Evolutionary conservation across 2,113 vertebrate species (phyloP).

Genomic region (Cephalopterus ornatus): DNA sequence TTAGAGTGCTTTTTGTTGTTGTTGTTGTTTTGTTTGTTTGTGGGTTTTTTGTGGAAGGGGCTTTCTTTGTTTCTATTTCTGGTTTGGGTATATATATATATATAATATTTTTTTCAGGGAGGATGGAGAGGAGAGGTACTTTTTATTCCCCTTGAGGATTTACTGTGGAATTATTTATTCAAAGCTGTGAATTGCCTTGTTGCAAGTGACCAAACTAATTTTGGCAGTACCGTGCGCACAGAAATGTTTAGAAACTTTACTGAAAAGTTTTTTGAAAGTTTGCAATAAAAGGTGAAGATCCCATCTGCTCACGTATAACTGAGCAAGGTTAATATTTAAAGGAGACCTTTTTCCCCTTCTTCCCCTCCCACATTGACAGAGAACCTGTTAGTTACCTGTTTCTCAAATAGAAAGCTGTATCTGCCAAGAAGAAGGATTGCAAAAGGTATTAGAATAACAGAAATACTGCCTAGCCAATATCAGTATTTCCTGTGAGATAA

Average conservation of each 20-base stretch:
- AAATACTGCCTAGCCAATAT: not conserved
- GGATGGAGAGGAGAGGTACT: not conserved
- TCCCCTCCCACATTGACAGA: not conserved
- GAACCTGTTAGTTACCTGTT: not conserved
- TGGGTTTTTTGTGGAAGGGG: accelerated
- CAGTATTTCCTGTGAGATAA: not conserved
- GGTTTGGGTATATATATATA: not conserved
- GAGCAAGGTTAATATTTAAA: not conserved
- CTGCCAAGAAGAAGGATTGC: not conserved
- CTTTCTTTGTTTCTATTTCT: not conserved
- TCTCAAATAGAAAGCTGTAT: not conserved
- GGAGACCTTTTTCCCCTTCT: not conserved
- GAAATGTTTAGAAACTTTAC: not conserved
- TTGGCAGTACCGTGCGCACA: not conserved
- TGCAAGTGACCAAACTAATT: not conserved
- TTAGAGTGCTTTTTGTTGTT: not conserved
- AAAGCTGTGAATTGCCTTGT: not conserved
- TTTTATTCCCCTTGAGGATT: not conserved
- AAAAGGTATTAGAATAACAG: not conserved
- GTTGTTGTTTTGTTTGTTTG: not conserved
- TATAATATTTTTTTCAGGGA: accelerated
- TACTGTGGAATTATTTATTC: not conserved
- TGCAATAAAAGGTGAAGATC: not conserved
- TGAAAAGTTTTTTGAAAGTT: not conserved
- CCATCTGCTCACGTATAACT: not conserved